phyloP scores from a whole-genome alignment of 2,797 vertebrate genomes.

The Falco columbarius region DNA sequence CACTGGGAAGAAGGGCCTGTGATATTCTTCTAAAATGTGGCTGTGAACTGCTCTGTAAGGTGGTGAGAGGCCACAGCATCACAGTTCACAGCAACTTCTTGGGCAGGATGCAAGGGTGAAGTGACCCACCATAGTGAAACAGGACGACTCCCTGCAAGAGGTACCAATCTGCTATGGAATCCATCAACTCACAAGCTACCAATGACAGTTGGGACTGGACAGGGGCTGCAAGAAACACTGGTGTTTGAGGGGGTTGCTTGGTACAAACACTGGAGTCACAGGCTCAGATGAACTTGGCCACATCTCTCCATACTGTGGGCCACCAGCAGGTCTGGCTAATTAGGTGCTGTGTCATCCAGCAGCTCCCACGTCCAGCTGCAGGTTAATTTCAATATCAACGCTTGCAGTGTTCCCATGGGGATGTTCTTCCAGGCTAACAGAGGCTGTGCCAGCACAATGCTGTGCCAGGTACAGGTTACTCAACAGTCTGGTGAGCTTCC shows the following conservation, averaged over 20 bases:
- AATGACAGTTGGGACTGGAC: background rate
- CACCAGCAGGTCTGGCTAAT: background rate
- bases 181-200: background rate
- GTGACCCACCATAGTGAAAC: background rate
- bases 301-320: background rate
- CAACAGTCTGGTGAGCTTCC: background rate
- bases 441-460: background rate
- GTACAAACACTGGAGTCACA: background rate
- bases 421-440: background rate
- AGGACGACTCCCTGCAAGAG: background rate
- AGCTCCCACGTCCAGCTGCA: background rate
- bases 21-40: background rate
- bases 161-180: background rate
- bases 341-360: background rate
- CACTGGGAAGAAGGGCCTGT: too few species aligned
- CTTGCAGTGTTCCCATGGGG: background rate
- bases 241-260: background rate
- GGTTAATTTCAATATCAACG: background rate
- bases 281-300: background rate
- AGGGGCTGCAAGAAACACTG: background rate
- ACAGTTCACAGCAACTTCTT: background rate
- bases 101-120: background rate
- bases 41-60: background rate
- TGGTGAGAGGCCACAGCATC: background rate
- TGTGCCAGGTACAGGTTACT: background rate